Evolutionary conservation across 2,113 vertebrate species (phyloP).

Genomic region (Rhinopomastus cyanomelas): DNA sequence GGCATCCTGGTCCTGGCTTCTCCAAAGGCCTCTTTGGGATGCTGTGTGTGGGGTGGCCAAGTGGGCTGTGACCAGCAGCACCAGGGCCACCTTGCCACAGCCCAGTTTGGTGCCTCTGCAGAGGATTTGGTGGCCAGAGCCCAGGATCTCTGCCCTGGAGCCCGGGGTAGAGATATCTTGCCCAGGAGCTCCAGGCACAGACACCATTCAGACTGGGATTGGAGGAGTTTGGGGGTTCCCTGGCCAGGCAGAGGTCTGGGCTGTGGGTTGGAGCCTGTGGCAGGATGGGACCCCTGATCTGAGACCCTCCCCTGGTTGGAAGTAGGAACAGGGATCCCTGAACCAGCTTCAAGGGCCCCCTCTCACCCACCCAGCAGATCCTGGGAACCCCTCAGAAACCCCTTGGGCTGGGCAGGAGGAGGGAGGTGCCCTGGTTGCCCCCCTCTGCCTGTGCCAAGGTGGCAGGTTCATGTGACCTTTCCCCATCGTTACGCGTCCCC

Average conservation of each 20-base stretch:
- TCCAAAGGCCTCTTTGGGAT: fast-evolving
- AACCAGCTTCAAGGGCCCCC: not conserved
- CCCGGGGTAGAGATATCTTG: fast-evolving
- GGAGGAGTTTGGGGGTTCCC: not conserved
- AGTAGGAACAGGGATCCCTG: not conserved
- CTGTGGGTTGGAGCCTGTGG: not conserved
- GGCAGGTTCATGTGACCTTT: not conserved
- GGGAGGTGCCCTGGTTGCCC: not conserved
- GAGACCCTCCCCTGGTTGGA: not conserved
- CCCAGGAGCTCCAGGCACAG: fast-evolving
- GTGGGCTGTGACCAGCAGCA: fast-evolving
- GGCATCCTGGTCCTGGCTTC: fast-evolving
- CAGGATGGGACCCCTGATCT: fast-evolving
- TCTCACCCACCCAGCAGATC: too few relatives aligned
- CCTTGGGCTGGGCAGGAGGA: not conserved
- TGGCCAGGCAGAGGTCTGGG: not conserved
- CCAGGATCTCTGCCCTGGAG: fast-evolving
- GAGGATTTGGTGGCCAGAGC: not conserved
- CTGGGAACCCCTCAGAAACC: not conserved
- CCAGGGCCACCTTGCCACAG: not conserved
- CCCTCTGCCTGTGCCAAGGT: not conserved
- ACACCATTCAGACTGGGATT: fast-evolving
- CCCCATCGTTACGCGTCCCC: not conserved
- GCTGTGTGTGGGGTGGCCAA: fast-evolving
- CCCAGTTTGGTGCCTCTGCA: fast-evolving